phyloP scores from a whole-genome alignment of 2,888 invertebrate species.

The Frankliniella intonsa region DNA sequence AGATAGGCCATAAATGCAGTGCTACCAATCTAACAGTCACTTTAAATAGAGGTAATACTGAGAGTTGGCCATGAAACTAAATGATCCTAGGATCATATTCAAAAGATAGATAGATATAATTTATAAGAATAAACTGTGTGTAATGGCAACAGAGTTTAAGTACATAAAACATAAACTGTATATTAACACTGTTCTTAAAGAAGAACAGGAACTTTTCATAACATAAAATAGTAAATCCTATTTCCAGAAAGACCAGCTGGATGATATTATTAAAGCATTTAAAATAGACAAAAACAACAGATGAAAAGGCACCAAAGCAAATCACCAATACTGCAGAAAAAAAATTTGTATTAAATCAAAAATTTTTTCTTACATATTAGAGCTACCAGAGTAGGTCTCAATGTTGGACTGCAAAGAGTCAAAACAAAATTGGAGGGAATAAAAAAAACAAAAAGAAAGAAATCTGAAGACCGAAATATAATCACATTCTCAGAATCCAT shows the following conservation, averaged over 20 bases:
- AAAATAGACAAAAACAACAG: conserved; percentile 5
- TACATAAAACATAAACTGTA: conserved; percentile 23
- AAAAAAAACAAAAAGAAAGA: not conserved
- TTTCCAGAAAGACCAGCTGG: not conserved
- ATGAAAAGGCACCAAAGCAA: conserved; percentile 7
- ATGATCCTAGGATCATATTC: not conserved
- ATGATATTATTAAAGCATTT: conserved; percentile 19
- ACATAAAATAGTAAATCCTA: conserved; percentile 16
- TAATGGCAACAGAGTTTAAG: conserved; percentile 26
- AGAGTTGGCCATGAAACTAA: conserved; percentile 24
- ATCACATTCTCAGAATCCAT: not conserved
- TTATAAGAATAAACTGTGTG: conserved; percentile 17
- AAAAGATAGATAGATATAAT: conserved; percentile 8
- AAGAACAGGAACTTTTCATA: conserved; percentile 1
- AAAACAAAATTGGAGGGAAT: not conserved
- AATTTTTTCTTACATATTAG: too few species aligned
- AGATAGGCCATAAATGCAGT: conserved; percentile 27
- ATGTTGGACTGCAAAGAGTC: conserved; percentile 12
- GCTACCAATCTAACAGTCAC: conserved; percentile 22
- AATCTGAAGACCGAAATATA: not conserved
- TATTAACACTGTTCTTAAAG: not conserved
- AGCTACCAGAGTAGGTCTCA: conserved; percentile 8
- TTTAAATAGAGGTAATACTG: conserved; percentile 25
- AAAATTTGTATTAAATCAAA: too few species aligned
- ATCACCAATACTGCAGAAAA: not conserved